Evolutionary conservation across 1,140 invertebrate genomes (phyloP).

Genomic region (Drosophila elegans): DNA sequence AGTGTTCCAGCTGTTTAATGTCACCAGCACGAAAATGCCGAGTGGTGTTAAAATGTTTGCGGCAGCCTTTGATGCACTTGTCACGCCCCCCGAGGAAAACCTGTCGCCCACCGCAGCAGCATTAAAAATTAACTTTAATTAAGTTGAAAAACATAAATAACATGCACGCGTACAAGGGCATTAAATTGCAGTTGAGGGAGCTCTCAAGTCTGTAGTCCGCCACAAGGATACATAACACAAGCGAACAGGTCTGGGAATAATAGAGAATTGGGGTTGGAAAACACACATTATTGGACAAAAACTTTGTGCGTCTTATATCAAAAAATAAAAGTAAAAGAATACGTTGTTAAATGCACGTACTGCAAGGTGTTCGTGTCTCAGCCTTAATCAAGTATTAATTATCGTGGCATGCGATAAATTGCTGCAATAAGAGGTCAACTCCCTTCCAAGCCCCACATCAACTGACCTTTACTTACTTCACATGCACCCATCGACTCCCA

Average conservation of each 20-base stretch:
- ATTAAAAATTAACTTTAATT: slow-evolving; percentile 84
- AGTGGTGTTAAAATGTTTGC: slow-evolving; percentile 82
- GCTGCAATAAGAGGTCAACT: slow-evolving; percentile 39
- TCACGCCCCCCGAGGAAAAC: slow-evolving; percentile 49
- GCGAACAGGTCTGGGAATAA: not conserved
- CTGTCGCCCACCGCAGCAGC: slow-evolving; percentile 55
- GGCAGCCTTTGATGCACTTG: slow-evolving; percentile 77
- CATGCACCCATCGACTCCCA: not conserved
- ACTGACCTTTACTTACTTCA: slow-evolving; percentile 13
- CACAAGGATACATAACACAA: slow-evolving; percentile 9
- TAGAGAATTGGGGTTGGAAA: not conserved
- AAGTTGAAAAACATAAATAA: slow-evolving; percentile 82
- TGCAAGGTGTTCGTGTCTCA: slow-evolving; percentile 2
- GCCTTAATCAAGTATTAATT: slow-evolving; percentile 74
- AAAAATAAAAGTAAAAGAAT: slow-evolving; percentile 2
- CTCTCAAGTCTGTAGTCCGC: slow-evolving; percentile 53
- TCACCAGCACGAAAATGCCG: slow-evolving; percentile 77
- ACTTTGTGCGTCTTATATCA: slow-evolving; percentile 30
- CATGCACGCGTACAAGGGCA: slow-evolving; percentile 60
- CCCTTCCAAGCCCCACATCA: slow-evolving; percentile 3
- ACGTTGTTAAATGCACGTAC: slow-evolving; percentile 11
- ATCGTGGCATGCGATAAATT: slow-evolving; percentile 52
- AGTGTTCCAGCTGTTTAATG: slow-evolving; percentile 75
- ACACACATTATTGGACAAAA: slow-evolving; percentile 22
- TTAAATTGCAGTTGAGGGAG: slow-evolving; percentile 53